Evolutionary conservation across 2,888 invertebrate species (phyloP), one percentile per base, ranked within the genome.

Genomic region (Cephus pygmeus): DNA sequence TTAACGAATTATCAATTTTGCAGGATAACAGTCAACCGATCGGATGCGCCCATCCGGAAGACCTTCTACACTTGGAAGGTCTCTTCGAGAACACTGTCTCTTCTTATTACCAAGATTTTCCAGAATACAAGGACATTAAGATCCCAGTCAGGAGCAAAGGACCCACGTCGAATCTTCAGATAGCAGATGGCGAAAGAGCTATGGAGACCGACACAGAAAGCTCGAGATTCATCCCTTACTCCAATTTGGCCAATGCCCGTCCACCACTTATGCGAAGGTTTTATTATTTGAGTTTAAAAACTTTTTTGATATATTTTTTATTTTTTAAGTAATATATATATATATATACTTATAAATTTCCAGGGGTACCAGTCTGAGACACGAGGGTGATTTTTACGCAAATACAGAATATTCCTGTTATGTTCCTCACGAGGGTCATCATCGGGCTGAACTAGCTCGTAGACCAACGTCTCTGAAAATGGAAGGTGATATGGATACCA

Each of bases 331-430:
- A 15, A 15, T 76, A 12, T 9, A 34, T 71, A 34, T 11, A 34
- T 11, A 56, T 34, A 69, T 34, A 34, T 34, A 69, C 34, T 33
- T 12, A 15, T 36, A 36, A 30, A 77, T 30, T 77, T 69, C 23
- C 79, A 90, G 91, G 80, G 86, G 84, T 4, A 86, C 88, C 73
- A 89, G 85, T 74, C 81, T 89, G 36, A 89, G 85, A 40, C 81
- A 86, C 73, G 87, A 87, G 76, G 90, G 90, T 4, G 87, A 90
- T 34, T 87, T 91, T 80, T 88, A 87, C 83, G 85, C 87, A 40
- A 85, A 86, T 34, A 90, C 93, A n/a, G 93, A 93, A 87, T 91
- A 91, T 77, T 93, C 93, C 71, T 87, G 92, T 75, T 93, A 92
- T 81, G 91, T 92, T 68, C 88, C 92, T 34, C 92, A 92, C 85